Conservation (phyloP, 2,797 vertebrate species). For the Dipus sagitta region DNA sequence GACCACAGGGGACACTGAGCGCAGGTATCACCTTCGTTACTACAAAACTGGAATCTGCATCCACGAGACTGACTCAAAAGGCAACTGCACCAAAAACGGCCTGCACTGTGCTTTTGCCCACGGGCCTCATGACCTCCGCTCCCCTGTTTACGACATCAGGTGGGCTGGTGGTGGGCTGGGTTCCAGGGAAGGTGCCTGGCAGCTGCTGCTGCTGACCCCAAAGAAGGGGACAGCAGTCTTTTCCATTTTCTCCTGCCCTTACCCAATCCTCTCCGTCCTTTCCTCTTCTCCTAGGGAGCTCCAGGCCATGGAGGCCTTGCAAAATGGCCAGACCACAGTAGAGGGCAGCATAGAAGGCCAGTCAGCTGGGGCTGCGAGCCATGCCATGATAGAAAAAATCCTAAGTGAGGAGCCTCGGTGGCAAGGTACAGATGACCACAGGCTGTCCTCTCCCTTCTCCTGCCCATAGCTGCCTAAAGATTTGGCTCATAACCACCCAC, state of each 20-base stretch:
- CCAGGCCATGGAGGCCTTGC: constrained; percentile 96
- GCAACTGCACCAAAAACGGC: constrained; percentile 98
- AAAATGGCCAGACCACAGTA: constrained; percentile 92
- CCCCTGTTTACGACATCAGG: constrained; percentile 98
- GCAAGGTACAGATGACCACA: constrained; percentile 91
- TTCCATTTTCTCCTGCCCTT: constrained; percentile 65
- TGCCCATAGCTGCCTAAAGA: neutral
- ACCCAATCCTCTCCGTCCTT: constrained; percentile 56
- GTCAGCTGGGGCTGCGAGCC: constrained; percentile 96
- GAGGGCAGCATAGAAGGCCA: constrained; percentile 96
- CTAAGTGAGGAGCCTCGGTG: constrained; percentile 97
- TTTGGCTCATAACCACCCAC: neutral
- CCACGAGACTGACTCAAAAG: constrained; percentile 98
- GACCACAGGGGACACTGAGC: constrained; percentile 98
- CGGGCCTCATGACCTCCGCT: constrained; percentile 97
- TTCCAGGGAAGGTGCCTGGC: neutral
- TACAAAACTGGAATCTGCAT: constrained; percentile 99
- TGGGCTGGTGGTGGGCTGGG: constrained; percentile 76
- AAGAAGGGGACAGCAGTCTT: neutral
- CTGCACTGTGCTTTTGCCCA: constrained; percentile 99
- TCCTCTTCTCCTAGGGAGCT: constrained; percentile 92
- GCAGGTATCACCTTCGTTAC: constrained; percentile 97
- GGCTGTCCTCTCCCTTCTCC: neutral
- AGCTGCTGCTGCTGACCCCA: neutral
- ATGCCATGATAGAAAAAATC: constrained; percentile 98